Conservation (phyloP, 2,113 vertebrate species). For the Gymnorhina tibicen region DNA sequence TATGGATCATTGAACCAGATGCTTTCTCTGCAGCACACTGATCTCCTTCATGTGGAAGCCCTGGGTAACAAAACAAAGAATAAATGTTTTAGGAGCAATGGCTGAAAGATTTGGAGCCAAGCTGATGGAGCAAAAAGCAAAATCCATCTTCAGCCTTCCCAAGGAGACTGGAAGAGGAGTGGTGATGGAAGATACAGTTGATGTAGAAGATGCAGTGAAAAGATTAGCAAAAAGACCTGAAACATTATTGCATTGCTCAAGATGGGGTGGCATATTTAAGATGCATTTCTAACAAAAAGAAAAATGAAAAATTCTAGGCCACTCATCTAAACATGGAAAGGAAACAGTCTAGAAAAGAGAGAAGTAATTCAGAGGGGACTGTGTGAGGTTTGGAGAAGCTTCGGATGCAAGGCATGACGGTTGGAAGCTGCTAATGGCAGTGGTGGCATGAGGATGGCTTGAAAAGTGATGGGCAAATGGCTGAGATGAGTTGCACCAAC, state of each 20-base stretch:
- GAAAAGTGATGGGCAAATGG: background rate
- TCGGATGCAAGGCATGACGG: background rate
- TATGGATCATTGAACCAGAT: background rate
- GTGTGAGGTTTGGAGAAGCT: background rate
- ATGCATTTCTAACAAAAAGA: background rate
- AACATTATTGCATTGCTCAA: fast-evolving
- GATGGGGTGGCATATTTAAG: background rate
- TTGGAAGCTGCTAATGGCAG: background rate
- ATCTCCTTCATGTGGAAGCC: background rate
- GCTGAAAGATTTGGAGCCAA: background rate
- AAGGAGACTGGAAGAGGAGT: background rate
- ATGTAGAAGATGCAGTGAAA: background rate
- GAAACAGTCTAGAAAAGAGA: background rate
- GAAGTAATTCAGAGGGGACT: background rate
- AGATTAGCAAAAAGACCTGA: background rate
- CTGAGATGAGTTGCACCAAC: background rate
- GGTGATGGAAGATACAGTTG: background rate
- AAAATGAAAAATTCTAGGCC: background rate
- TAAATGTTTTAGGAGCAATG: background rate
- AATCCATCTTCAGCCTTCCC: fast-evolving
- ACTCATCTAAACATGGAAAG: background rate
- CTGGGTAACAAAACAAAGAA: background rate
- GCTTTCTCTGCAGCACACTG: background rate
- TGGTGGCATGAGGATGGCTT: background rate
- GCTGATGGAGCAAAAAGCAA: background rate